Percentiles rank a stretch among this genome's conserved stretches.
Evolutionary conservation across 2,888 invertebrate genomes (phyloP).

Genomic region (Volucella zonaria): DNA sequence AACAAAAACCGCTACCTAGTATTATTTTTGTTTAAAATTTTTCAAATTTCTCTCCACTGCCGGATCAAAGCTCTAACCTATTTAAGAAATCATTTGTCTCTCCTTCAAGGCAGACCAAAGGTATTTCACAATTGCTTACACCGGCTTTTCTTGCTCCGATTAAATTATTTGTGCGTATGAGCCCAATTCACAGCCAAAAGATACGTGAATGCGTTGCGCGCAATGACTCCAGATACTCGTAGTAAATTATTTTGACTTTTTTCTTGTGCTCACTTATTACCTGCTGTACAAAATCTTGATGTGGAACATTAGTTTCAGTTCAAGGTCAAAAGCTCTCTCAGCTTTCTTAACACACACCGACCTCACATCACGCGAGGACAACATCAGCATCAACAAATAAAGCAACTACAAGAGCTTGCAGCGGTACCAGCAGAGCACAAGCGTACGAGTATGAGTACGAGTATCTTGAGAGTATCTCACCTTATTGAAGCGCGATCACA

Average conservation of each 20-base stretch:
- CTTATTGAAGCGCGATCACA: conserved; percentile 49
- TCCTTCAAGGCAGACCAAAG: conserved; percentile 63
- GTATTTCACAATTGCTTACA: conserved; percentile 56
- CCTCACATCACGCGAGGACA: conserved; percentile 64
- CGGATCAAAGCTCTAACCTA: conserved; percentile 32
- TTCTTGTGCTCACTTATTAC: conserved; percentile 33
- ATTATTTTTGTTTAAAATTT: too few species aligned
- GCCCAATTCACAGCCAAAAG: background rate
- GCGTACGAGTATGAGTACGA: background rate
- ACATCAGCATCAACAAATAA: conserved; percentile 38
- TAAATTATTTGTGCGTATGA: conserved; percentile 50
- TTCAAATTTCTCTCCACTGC: too few species aligned
- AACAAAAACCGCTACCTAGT: too few species aligned
- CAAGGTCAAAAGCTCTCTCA: conserved; percentile 70
- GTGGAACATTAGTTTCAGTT: conserved; percentile 73
- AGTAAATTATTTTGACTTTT: conserved; percentile 19
- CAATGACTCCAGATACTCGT: background rate
- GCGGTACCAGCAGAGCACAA: background rate
- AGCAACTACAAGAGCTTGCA: conserved; percentile 7
- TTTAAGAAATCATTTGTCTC: conserved; percentile 54
- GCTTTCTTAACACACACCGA: conserved; percentile 40
- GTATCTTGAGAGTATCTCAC: conserved; percentile 31
- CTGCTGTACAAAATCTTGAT: conserved; percentile 65
- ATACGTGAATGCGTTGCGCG: conserved; percentile 47
- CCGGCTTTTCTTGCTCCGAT: conserved; percentile 61